Conservation (phyloP, 2,888 invertebrate genomes). For the Strigamia transsilvanica region DNA sequence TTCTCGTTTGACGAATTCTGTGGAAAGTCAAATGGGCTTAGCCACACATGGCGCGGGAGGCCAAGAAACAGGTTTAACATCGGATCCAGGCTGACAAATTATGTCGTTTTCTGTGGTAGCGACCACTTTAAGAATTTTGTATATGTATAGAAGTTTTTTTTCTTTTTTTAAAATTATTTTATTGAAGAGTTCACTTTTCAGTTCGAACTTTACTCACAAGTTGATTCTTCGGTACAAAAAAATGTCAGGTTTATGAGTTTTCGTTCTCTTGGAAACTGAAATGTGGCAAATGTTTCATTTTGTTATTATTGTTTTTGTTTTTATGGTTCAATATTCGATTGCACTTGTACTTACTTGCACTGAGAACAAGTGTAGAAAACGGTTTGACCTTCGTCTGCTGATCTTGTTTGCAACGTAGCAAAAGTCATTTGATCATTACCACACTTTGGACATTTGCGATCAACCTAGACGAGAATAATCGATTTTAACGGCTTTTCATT, state of each 20-base stretch:
- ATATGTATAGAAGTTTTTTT: background rate
- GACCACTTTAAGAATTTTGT: background rate
- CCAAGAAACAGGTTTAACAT: conserved; percentile 52
- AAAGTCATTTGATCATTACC: conserved; percentile 92
- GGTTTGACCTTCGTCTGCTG: conserved; percentile 99
- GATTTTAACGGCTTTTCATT: background rate
- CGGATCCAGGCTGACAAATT: conserved; percentile 50
- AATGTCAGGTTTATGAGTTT: conserved; percentile 69
- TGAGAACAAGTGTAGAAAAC: conserved; percentile 96
- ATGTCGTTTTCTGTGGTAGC: background rate
- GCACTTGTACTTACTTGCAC: conserved; percentile 78
- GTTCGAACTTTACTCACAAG: background rate
- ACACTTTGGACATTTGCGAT: conserved; percentile 78
- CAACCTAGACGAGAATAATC: conserved; percentile 59
- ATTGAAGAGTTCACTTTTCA: background rate
- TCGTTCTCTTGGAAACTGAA: conserved; percentile 76
- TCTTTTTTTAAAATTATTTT: background rate
- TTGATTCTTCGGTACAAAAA: background rate
- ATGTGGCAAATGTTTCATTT: conserved; percentile 54
- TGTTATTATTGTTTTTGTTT: conserved; percentile 51
- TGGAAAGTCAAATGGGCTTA: conserved; percentile 48
- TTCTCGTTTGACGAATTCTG: conserved; percentile 44
- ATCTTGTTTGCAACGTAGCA: conserved; percentile 91
- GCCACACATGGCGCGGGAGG: conserved; percentile 53
- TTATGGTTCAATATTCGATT: conserved; percentile 57